phyloP scores from a whole-genome alignment of 92 coral and sea anemone species.

The Parazoanthus swiftii region DNA sequence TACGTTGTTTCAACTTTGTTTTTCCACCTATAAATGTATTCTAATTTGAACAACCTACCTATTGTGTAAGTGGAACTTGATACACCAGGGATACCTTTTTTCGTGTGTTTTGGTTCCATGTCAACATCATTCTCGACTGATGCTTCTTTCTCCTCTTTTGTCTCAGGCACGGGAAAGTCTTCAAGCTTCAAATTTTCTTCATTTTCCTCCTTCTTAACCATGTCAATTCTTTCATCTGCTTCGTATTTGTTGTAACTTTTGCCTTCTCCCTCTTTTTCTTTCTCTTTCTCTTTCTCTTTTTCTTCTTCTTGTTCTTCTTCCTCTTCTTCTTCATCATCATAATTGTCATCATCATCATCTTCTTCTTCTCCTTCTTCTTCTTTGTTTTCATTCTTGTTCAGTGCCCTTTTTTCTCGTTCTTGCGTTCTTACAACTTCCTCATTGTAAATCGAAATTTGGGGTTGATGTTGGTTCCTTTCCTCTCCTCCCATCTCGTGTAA shows the following conservation, averaged over 20 bases:
- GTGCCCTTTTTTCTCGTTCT: neutral
- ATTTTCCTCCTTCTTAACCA: neutral
- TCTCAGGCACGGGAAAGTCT: neutral
- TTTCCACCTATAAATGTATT: neutral
- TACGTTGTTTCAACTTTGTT: neutral
- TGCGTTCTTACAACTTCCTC: neutral
- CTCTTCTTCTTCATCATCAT: neutral
- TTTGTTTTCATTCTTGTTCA: neutral
- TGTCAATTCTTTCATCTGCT: neutral
- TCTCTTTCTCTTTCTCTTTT: neutral
- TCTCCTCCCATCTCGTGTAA: neutral
- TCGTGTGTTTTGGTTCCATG: too few species aligned
- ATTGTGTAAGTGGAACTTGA: neutral
- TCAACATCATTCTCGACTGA: neutral
- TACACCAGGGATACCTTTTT: neutral
- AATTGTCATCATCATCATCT: neutral
- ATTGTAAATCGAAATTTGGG: neutral
- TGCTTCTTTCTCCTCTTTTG: neutral
- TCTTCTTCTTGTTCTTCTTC: neutral
- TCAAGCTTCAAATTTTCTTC: neutral
- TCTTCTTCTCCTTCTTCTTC: neutral
- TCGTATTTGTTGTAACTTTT: neutral
- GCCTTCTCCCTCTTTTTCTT: neutral
- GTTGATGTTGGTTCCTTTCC: neutral
- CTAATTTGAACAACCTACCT: neutral